Base-by-base conservation (phyloP, 2,888 invertebrate genomes). In the Penaeus monodon region DNA sequence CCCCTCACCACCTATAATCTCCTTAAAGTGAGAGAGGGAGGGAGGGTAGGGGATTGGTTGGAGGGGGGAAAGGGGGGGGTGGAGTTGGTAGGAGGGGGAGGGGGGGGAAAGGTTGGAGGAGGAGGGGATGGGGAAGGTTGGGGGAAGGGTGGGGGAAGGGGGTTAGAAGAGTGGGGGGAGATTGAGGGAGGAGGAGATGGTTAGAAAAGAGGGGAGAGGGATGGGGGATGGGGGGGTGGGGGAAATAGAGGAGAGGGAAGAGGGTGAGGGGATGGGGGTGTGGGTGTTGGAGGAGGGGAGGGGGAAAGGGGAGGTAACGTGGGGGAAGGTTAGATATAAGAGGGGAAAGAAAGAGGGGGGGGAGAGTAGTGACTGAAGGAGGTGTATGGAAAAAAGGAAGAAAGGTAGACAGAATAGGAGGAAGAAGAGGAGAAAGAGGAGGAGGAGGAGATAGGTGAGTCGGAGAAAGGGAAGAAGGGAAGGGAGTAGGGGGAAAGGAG, bases 1-100 rank as follows among this genome's bases (percentile, higher is more conserved):
- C 33, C 20, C 70, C 70, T 70, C 70, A 70, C 70, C 33, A 70
- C 70, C 70, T 29, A 70, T 33, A 70, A 70, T 33, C 70, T 29
- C 70, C 70, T 70, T 70, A 70, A 12, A 33, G 70, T 22, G 79
- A n/a, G 57, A 24, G 78, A 38, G 49, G 76, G 20, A 20, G 38
- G 78, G 57, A 27, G 33, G 29, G 33, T 33, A 29, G 33, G 27
- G 3, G 12, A 6, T 1, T 2, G 73, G 33, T 33, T 3, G 3
- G 22, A 12, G 7, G 29, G 24, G 38, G 22, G 29, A 73, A 33
- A 8, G 29, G 44, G 73, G 44, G 73, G 24, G 2, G 6, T 7
- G 24, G 38, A 2, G 33, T 0, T 20, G 3, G 73, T 7, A 27
- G 22, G 24, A 24, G 6, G n/a, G 70, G n/a, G 70, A 17, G 70